Base-by-base conservation (phyloP, 2,888 invertebrate species). In the Mythimna lalbum region DNA sequence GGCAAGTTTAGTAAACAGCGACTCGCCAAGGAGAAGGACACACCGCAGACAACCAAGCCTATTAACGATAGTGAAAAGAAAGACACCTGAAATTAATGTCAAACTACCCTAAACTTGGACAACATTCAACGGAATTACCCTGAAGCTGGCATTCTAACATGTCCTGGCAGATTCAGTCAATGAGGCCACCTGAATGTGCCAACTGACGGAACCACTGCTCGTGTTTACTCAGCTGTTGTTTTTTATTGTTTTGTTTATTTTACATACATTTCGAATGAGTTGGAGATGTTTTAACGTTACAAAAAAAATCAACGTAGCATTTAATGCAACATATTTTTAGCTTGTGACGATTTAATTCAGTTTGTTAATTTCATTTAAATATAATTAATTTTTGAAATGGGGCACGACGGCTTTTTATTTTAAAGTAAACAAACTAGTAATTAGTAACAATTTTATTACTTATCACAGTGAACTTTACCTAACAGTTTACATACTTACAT, bases 1-100 rank as follows among this genome's bases (percentile, higher is more conserved):
- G 97, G 98, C n/a, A 97, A 97, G 86, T 97, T 98, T 89, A 97
- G 97, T 86, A 97, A 97, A 90, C 97, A 97, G 84, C 96, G 96
- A 62, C 89, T 96, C 61, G 96, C 96, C 21, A 96, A 96, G 83
- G 96, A 95, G 61, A 96, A 96, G 77, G 96, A 94, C 55, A 75
- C 86, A 36, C 88, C 87, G 64, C 84, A 91, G 21, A 82, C 89
- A 62, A 86, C 89, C 52, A 94, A 93, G 89, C 82, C 91, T 66
- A 89, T 95, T 49, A 94, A 87, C 81, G 95, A 95, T 87, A 93
- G 94, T 89, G 96, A 96, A 92, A 96, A 96, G 88, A 95, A 93
- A 93, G 96, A 96, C 89, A 96, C 96, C 91, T 96, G 96, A 96
- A 91, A 90, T 83, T 81, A 85, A 82, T 85, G 80, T 83, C 83